A percentile compares a stretch with the other conserved stretches of the same genome.
Evolutionary conservation across 2,113 vertebrate genomes (phyloP).

Genomic region (Ranitomeya imitator): DNA sequence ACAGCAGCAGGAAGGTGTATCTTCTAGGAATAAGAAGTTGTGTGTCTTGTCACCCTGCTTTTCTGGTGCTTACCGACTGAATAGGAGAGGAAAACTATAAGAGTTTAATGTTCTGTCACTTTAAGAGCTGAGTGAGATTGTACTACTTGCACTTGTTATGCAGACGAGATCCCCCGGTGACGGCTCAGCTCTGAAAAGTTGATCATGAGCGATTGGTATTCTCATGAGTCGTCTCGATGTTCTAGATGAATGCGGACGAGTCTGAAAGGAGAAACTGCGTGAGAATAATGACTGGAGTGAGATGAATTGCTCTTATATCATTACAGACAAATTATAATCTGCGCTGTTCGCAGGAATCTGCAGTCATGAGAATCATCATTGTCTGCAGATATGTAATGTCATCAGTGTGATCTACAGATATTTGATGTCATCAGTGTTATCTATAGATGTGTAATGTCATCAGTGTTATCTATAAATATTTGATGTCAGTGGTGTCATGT

Average conservation of each 20-base stretch:
- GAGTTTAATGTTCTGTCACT: background rate
- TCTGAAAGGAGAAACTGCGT: background rate
- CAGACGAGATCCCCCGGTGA: background rate
- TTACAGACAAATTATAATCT: background rate
- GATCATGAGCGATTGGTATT: background rate
- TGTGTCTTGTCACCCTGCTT: no score
- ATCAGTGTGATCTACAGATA: background rate
- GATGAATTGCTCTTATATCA: background rate
- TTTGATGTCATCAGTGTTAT: background rate
- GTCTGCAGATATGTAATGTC: background rate
- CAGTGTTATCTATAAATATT: background rate
- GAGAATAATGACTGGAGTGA: background rate
- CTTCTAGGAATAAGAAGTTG: no score
- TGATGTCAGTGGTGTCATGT: background rate
- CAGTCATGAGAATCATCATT: background rate
- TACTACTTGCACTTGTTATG: background rate
- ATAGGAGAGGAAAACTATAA: no score
- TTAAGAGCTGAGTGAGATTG: background rate
- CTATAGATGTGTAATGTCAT: background rate
- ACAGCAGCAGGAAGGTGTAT: no score
- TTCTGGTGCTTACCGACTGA: no score
- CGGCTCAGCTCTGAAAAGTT: background rate
- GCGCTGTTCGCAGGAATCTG: background rate
- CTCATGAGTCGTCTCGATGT: no score
- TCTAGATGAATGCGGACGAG: background rate